Conservation (phyloP, 2,113 vertebrate species). For the Hippocampus guttulatus region DNA sequence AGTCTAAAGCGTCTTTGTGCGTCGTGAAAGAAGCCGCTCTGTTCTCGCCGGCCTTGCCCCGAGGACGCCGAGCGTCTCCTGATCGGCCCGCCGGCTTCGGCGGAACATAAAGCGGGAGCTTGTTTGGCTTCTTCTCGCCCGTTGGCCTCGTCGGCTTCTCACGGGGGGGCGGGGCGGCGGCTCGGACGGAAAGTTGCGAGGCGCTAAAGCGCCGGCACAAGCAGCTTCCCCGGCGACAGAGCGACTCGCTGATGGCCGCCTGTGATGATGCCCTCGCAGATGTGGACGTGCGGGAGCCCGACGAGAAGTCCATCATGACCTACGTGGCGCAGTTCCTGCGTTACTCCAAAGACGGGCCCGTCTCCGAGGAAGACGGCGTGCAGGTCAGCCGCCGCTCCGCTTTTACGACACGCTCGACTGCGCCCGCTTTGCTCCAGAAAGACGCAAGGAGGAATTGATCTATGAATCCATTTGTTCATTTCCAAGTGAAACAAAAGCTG, state of each 20-base stretch:
- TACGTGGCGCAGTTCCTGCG: conserved; percentile 95
- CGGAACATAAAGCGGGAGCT: conserved; percentile 30
- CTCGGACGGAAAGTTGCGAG: background rate
- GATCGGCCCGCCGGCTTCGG: conserved; percentile 32
- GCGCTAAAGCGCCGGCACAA: too few species aligned
- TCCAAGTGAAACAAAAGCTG: too few species aligned
- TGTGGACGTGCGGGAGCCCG: conserved; percentile 84
- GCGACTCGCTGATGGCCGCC: conserved; percentile 34
- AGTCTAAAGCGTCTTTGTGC: too few species aligned
- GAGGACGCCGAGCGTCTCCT: conserved; percentile 40
- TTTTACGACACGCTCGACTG: too few species aligned
- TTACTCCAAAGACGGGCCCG: conserved; percentile 78
- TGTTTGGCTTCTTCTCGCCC: conserved; percentile 27
- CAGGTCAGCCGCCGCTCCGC: conserved; percentile 65
- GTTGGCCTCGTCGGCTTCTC: background rate
- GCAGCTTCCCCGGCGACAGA: background rate
- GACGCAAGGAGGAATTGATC: too few species aligned
- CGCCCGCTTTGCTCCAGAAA: background rate
- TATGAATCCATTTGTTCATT: too few species aligned
- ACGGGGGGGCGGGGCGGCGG: background rate
- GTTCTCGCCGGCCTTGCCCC: too few species aligned
- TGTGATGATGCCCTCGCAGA: conserved; percentile 72
- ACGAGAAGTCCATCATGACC: conserved; percentile 98
- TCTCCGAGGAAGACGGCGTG: conserved; percentile 57
- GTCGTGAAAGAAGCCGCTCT: too few species aligned